Base-by-base conservation (phyloP, 1,140 invertebrate genomes). In the Drosophila kanapiae region DNA sequence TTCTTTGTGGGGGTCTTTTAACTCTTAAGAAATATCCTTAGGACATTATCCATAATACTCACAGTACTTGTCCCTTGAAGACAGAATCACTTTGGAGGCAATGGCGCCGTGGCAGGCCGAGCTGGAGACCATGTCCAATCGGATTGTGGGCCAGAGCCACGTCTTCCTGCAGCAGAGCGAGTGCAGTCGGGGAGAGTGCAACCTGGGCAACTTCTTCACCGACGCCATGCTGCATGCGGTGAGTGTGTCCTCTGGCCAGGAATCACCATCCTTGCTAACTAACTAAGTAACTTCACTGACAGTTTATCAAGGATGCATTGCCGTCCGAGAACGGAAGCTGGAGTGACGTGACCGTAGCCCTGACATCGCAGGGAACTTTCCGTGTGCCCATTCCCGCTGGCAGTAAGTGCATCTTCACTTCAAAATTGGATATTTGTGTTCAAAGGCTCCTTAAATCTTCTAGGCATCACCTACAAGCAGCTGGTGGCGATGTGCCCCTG, bases 151-250 rank as follows among this genome's bases (percentile, higher is more conserved):
- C 0, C 68, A 71, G 3, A 94, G 94, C 6, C 93, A 93, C 69
- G 95, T 96, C 0, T 92, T 93, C 40, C 83, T 96, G 5, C 93
- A 94, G 42, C 94, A 94, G 49, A 93, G 92, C 0, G 83, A 86
- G 2, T 97, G 96, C 78, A 82, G 94, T 7, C 93, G 91, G 23
- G 90, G 84, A 0, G 96, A 97, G 91, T 97, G 96, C 86, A 97
- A 96, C 72, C 88, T 97, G 45, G 96, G 96, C 10, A 96, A 95
- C 86, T 94, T 97, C 4, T 94, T 96, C 27, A 95, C 96, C 2
- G 96, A 97, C 72, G 95, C 96, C 1, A 95, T 96, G 92, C 93
- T 97, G 23, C 91, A 96, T 91, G 82, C 83, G 29, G 94, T 92
- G 27, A 59, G 79, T 80, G 43, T 4, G 18, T n/a, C 4, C 4